These are phyloP conservation scores for Apistogramma diplotaenia DNA, from an alignment of 2,113 vertebrate genomes.

Conservation along the genomic window DNA sequence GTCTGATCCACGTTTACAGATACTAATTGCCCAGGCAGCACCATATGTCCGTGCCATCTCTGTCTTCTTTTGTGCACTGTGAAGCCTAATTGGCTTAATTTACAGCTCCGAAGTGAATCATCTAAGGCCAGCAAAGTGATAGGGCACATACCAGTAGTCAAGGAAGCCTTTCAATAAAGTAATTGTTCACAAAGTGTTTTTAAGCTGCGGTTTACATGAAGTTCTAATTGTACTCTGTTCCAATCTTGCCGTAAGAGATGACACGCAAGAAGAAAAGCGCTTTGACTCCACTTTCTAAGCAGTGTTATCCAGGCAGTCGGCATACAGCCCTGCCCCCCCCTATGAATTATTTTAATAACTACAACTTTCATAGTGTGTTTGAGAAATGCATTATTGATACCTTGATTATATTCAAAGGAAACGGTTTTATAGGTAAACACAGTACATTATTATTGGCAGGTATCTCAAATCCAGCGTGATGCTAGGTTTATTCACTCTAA, in stretches of 20 bases:
- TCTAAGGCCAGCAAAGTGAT: constrained; percentile 31
- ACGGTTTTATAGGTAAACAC: background rate
- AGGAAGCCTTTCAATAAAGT: background rate
- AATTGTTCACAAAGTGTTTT: background rate
- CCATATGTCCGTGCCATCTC: constrained; percentile 73
- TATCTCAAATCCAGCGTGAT: background rate
- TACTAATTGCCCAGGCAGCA: constrained; percentile 71
- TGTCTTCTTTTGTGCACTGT: constrained; percentile 57
- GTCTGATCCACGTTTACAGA: constrained; percentile 74
- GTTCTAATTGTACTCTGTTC: background rate
- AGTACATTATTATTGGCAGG: background rate
- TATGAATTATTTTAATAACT: background rate
- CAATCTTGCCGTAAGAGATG: background rate
- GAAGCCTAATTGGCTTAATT: constrained; percentile 73
- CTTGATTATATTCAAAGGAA: background rate
- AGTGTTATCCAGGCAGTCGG: background rate
- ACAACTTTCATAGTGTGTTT: background rate
- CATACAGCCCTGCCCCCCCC: background rate
- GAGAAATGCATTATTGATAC: background rate
- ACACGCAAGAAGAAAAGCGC: background rate
- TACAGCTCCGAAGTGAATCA: constrained; percentile 63
- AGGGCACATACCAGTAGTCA: background rate
- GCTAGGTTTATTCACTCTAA: background rate
- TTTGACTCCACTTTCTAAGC: background rate
- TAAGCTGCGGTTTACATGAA: background rate